phyloP scores from a whole-genome alignment of 2,113 vertebrate genomes.

The Myiozetetes cayanensis region DNA sequence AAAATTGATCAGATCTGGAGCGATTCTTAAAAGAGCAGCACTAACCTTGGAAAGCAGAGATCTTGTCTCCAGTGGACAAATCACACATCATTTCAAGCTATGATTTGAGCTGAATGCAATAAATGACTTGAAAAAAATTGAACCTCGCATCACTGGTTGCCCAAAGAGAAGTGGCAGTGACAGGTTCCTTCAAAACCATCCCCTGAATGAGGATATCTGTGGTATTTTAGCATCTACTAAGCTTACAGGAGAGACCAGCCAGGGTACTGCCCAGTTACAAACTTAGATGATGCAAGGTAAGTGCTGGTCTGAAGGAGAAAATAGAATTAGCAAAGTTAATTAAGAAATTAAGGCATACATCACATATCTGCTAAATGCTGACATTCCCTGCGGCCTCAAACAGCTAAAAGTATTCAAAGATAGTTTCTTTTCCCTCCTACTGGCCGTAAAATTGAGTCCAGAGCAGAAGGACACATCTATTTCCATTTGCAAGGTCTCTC shows the following conservation, averaged over 20 bases:
- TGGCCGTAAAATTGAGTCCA: background rate
- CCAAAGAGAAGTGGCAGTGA: background rate
- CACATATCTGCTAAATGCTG: accelerated
- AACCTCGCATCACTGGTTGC: background rate
- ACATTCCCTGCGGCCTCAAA: background rate
- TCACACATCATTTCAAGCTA: background rate
- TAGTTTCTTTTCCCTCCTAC: background rate
- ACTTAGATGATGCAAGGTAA: background rate
- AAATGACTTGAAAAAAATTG: background rate
- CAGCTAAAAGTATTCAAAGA: background rate
- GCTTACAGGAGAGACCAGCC: background rate
- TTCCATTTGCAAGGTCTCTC: background rate
- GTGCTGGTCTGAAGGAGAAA: background rate
- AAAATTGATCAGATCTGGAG: accelerated
- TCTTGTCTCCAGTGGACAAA: background rate
- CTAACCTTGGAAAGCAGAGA: background rate
- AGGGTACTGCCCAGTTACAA: background rate
- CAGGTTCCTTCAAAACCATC: background rate
- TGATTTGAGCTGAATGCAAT: background rate
- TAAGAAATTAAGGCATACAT: background rate
- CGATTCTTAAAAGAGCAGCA: background rate
- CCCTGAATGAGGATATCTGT: background rate
- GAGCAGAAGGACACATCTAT: background rate
- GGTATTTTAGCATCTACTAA: background rate
- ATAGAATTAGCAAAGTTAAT: background rate